Conservation (phyloP, 2,113 vertebrate genomes). For the Gymnocephalus cernua region DNA sequence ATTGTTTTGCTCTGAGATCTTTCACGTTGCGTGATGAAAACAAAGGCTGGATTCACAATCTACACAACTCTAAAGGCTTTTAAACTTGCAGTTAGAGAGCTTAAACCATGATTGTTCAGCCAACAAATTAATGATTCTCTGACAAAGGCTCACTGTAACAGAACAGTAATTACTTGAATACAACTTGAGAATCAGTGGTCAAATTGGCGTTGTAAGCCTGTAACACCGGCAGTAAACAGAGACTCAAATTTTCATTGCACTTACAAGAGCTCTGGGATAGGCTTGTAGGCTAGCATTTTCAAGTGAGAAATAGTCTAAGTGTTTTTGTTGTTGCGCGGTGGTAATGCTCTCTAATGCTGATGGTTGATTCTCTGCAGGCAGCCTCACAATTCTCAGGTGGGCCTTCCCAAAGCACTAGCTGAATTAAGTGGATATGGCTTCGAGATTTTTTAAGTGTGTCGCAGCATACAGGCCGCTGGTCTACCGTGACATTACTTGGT, state of each 20-base stretch:
- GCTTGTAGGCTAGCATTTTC: conserved; percentile 59
- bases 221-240: conserved; percentile 52
- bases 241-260: conserved; percentile 72
- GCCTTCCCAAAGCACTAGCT: conserved; percentile 78
- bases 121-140: conserved; percentile 67
- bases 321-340: conserved; percentile 65
- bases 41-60: conserved; percentile 56
- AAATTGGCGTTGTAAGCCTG: conserved; percentile 64
- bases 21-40: conserved; percentile 50
- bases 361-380: conserved; percentile 81
- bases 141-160: conserved; percentile 68
- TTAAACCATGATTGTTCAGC: conserved; percentile 65
- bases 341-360: conserved; percentile 85
- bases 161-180: conserved; percentile 68
- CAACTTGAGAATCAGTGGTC: conserved; percentile 46
- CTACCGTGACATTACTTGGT: conserved; percentile 72
- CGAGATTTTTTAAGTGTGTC: conserved; percentile 76
- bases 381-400: conserved; percentile 82
- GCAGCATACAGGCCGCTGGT: conserved; percentile 55
- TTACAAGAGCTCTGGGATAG: conserved; percentile 70
- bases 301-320: conserved; percentile 75
- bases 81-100: conserved; percentile 58
- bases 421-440: conserved; percentile 83
- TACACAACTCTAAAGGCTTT: conserved; percentile 36
- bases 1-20: conserved; percentile 77